A percentile compares a stretch with the other conserved stretches of the same genome.
Evolutionary conservation across 2,797 vertebrate genomes (phyloP).

Genomic region (Acanthiza pusilla): DNA sequence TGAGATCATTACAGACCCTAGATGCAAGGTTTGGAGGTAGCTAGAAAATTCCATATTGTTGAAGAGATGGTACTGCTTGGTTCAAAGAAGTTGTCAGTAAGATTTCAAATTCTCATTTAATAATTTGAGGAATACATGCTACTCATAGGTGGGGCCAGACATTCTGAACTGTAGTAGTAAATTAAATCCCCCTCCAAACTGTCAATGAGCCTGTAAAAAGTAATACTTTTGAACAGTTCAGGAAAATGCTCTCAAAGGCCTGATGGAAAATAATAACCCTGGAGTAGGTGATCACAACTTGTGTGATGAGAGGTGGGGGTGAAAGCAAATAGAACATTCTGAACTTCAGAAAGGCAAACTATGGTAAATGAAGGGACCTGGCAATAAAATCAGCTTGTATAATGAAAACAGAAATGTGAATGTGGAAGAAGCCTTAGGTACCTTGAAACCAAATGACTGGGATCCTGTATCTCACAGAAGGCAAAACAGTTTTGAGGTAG

Average conservation of each 20-base stretch:
- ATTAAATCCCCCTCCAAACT: neutral
- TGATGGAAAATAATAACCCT: neutral
- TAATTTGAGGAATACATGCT: neutral
- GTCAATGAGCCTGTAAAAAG: neutral
- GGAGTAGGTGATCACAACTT: neutral
- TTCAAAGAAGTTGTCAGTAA: neutral
- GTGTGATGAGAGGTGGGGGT: neutral
- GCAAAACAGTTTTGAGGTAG: neutral
- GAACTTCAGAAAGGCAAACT: neutral
- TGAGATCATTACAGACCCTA: neutral
- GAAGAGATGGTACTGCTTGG: neutral
- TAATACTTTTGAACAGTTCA: neutral
- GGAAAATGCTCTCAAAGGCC: neutral
- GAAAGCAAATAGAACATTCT: neutral
- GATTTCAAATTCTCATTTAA: neutral
- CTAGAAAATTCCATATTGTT: neutral
- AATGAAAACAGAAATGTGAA: neutral
- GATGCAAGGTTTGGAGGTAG: neutral
- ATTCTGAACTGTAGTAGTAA: neutral
- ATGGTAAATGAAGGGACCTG: neutral
- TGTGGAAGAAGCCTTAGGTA: neutral
- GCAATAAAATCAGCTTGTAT: neutral
- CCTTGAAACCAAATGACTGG: neutral
- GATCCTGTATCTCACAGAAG: neutral
- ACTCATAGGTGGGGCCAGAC: neutral